Evolutionary conservation across 2,113 vertebrate genomes (phyloP).

Genomic region (Gallinago paraguaiae): DNA sequence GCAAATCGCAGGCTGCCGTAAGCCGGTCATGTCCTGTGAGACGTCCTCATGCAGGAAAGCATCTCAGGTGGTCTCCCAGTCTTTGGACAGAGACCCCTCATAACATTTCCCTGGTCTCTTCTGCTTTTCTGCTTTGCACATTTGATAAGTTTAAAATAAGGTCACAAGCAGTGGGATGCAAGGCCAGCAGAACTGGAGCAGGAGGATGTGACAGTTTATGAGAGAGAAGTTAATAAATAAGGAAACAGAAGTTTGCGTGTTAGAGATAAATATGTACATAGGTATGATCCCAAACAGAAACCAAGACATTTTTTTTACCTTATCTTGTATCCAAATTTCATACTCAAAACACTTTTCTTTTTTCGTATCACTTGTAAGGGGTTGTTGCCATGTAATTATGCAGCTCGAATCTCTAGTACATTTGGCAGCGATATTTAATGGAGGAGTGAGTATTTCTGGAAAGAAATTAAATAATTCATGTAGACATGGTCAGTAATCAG

Average conservation of each 20-base stretch:
- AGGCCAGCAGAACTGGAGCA: not conserved
- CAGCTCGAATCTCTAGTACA: not conserved
- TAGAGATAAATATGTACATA: not conserved
- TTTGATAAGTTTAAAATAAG: not conserved
- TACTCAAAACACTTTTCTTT: accelerated
- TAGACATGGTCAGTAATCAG: not conserved
- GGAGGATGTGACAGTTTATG: not conserved
- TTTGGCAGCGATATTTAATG: not conserved
- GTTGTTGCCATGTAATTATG: conserved; percentile 16
- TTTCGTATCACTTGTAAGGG: not conserved
- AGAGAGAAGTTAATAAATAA: not conserved
- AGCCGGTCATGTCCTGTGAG: accelerated
- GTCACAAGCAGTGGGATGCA: not conserved
- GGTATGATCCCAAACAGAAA: not conserved
- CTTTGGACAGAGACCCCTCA: not conserved
- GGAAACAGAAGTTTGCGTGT: not conserved
- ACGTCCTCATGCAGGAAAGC: not conserved
- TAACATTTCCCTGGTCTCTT: not conserved
- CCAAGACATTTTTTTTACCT: not conserved
- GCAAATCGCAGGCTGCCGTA: not conserved
- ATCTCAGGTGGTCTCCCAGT: not conserved
- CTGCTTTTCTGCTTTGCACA: not conserved
- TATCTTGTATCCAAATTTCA: conserved; percentile 45
- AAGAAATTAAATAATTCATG: not conserved
- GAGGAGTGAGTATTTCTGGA: conserved; percentile 57